These are phyloP conservation scores for Ramphastos sulfuratus DNA, from an alignment of 2,113 vertebrate species.

Conservation along the genomic window DNA sequence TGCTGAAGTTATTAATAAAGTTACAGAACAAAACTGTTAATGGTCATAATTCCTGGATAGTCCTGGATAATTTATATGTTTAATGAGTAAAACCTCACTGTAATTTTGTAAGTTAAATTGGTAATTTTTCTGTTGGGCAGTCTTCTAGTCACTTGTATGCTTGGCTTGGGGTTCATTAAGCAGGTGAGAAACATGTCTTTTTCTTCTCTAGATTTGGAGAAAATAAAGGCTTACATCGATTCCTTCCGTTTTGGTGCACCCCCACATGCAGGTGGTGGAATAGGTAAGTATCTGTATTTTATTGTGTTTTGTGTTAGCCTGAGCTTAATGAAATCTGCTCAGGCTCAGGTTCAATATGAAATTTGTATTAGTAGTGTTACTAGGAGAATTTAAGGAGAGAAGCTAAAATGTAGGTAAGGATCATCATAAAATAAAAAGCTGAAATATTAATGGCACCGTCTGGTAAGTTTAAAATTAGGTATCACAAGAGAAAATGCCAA, in stretches of 20 bases:
- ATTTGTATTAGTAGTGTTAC: background rate
- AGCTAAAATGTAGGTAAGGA: background rate
- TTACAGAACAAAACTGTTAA: background rate
- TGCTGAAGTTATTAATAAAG: background rate
- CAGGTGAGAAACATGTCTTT: background rate
- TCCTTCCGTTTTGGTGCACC: conserved; percentile 96
- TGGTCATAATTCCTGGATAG: background rate
- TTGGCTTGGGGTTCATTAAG: background rate
- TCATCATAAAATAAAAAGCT: background rate
- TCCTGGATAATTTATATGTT: background rate
- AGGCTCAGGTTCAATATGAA: background rate
- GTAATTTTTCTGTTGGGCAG: background rate
- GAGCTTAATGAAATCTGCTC: background rate
- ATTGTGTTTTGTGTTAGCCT: background rate
- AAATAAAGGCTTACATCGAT: conserved; percentile 97
- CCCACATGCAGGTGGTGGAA: conserved; percentile 95
- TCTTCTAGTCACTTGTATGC: background rate
- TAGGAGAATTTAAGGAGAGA: background rate
- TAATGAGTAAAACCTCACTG: background rate
- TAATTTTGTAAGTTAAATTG: background rate
- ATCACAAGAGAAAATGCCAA: background rate
- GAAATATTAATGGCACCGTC: background rate
- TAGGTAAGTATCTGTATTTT: conserved; percentile 77
- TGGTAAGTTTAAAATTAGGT: background rate
- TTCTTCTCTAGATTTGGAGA: conserved; percentile 89